A percentile compares a stretch with the other conserved stretches of the same genome.
Conservation (phyloP, 2,888 invertebrate species). For the Danaus chrysippus region DNA sequence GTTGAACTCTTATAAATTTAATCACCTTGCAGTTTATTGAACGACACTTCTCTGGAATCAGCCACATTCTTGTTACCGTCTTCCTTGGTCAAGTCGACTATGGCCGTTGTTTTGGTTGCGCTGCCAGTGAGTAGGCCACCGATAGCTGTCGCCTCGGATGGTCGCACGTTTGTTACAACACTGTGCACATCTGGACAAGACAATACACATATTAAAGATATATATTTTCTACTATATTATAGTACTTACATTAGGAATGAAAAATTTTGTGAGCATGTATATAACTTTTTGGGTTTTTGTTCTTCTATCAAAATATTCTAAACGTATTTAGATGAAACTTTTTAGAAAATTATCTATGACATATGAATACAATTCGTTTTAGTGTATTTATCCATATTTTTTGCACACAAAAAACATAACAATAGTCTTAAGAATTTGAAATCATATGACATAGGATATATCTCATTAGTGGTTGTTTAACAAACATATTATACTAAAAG, state of each 20-base stretch:
- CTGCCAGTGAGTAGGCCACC: conserved; percentile 85
- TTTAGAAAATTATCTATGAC: too few relatives aligned
- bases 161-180: conserved; percentile 77
- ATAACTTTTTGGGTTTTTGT: too few relatives aligned
- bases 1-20: conserved; percentile 2
- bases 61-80: conserved; percentile 80
- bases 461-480: too few relatives aligned
- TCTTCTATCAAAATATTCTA: too few relatives aligned
- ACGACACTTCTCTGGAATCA: conserved; percentile 86
- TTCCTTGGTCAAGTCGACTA: conserved; percentile 82
- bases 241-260: not conserved
- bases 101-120: conserved; percentile 70
- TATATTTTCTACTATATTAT: not conserved
- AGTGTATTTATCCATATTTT: too few relatives aligned
- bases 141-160: conserved; percentile 85
- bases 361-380: too few relatives aligned
- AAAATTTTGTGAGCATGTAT: too few relatives aligned
- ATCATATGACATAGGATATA: too few relatives aligned
- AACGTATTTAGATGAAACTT: too few relatives aligned
- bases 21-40: conserved; percentile 84
- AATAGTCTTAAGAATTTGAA: too few relatives aligned
- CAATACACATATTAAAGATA: conserved; percentile 3
- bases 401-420: too few relatives aligned
- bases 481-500: too few relatives aligned
- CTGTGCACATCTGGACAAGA: conserved; percentile 65